Evolutionary conservation across 1,140 invertebrate genomes (phyloP), one percentile per base, ranked within the genome.

Genomic region (Drosophila yakuba): DNA sequence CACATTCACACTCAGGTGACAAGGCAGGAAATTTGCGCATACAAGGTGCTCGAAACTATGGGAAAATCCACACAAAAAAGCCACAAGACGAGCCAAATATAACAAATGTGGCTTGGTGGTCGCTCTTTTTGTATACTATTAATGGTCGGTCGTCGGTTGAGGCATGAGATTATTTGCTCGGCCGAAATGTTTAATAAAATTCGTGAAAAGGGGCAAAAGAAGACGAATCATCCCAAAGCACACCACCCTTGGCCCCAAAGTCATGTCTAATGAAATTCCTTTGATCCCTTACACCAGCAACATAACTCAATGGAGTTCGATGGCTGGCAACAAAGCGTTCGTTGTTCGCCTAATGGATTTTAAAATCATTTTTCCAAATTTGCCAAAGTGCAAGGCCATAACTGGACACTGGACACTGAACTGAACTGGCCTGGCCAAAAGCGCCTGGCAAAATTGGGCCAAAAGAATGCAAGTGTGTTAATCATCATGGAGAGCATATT

Each of bases 401-500:
- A 0, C 23, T 25, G 25, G 25, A 25, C 20, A 20, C 20, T 20
- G 20, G 20, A 20, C 20, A 2, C 20, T 20, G 20, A 2, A 20
- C 20, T 20, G 20, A 2, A 20, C 20, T 20, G 20, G 20, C 20
- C 4, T 32, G 32, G 32, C 7, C 2, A 3, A 32, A 32, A 32
- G 7, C 8, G 28, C 36, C 36, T 12, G 14, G 14, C 10, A 38
- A 38, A 39, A 14, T 14, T 14, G 50, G 10, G 15, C 17, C 15
- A 15, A 35, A 35, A 17, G n/a, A 35, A 51, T 11, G 25, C 48
- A 15, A 51, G 48, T 51, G 48, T 51, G 28, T 51, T 51, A 51
- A 51, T 51, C 25, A 51, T 50, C 47, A 28, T 15, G 47, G 14
- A 48, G 47, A 48, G 47, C 23, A 48, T 51, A 36, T 52, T 52